A percentile compares a stretch with the other conserved stretches of the same genome.
Evolutionary conservation across 92 coral and sea anemone species (phyloP).

Genomic region (Zoanthus solanderi): DNA sequence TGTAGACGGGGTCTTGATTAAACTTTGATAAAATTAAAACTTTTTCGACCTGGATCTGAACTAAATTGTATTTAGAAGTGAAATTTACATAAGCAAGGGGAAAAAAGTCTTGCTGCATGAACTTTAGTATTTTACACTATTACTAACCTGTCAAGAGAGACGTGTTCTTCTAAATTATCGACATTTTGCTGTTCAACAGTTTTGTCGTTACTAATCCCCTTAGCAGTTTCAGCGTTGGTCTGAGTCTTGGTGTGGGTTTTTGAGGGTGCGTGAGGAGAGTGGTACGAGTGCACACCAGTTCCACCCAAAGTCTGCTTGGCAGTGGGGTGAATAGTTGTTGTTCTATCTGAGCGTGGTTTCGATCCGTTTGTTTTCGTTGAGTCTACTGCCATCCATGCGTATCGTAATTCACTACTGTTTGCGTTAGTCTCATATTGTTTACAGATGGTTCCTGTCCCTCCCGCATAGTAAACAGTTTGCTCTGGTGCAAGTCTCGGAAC

Average conservation of each 20-base stretch:
- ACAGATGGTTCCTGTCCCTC: background rate
- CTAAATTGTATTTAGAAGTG: no score
- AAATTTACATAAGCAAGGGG: background rate
- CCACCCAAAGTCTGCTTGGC: constrained; percentile 6
- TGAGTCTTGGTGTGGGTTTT: constrained; percentile 4
- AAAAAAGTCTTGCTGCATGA: background rate
- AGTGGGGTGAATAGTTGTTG: constrained; percentile 6
- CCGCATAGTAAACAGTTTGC: constrained; percentile 3
- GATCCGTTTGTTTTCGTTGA: background rate
- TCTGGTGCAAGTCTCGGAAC: background rate
- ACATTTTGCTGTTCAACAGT: constrained; percentile 14
- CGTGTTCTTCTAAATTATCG: background rate
- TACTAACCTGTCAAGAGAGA: constrained; percentile 26
- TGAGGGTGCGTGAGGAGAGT: background rate
- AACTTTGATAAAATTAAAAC: no score
- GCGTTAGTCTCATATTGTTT: background rate
- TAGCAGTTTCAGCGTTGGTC: background rate
- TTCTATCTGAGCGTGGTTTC: background rate
- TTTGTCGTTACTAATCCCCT: background rate
- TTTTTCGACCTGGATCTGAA: no score
- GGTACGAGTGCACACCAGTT: constrained; percentile 11
- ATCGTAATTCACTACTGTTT: constrained; percentile 11
- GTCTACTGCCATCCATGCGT: constrained; percentile 39
- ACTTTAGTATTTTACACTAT: no score
- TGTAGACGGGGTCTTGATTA: no score